phyloP scores from a whole-genome alignment of 1,140 invertebrate species.

The Andrena cerasifolii region DNA sequence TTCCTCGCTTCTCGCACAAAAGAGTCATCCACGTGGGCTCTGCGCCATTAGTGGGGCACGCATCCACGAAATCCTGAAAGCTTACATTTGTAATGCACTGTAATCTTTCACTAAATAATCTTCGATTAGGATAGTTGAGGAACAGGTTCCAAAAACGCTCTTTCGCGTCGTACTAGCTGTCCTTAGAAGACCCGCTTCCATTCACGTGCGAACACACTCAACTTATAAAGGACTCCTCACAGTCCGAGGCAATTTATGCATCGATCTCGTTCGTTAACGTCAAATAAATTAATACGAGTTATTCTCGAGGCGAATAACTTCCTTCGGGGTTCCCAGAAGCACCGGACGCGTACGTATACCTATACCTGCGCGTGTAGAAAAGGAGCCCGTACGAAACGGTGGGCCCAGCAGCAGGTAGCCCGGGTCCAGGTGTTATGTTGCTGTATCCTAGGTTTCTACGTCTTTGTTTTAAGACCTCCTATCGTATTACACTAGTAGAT shows the following conservation, averaged over 20 bases:
- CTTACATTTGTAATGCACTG: too few relatives aligned
- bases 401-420: constrained; percentile 39
- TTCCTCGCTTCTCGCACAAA: constrained; percentile 2
- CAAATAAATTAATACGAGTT: constrained; percentile 12
- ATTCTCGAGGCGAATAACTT: not conserved
- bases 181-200: too few relatives aligned
- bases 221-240: too few relatives aligned
- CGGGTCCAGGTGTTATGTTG: constrained; percentile 50
- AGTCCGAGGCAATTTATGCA: not conserved
- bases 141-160: not conserved
- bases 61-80: not conserved
- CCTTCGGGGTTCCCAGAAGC: not conserved
- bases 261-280: not conserved
- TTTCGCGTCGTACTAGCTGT: not conserved
- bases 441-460: constrained; percentile 46
- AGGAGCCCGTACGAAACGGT: not conserved
- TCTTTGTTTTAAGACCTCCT: constrained; percentile 46
- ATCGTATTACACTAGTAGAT: constrained; percentile 58
- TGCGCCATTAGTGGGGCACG: constrained; percentile 14
- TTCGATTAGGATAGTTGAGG: too few relatives aligned
- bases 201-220: too few relatives aligned
- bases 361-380: constrained; percentile 4
- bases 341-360: not conserved
- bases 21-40: constrained; percentile 10
- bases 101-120: too few relatives aligned